Percentiles rank a stretch among this genome's conserved stretches.
Evolutionary conservation across 2,113 vertebrate species (phyloP).

Genomic region (Columba livia): DNA sequence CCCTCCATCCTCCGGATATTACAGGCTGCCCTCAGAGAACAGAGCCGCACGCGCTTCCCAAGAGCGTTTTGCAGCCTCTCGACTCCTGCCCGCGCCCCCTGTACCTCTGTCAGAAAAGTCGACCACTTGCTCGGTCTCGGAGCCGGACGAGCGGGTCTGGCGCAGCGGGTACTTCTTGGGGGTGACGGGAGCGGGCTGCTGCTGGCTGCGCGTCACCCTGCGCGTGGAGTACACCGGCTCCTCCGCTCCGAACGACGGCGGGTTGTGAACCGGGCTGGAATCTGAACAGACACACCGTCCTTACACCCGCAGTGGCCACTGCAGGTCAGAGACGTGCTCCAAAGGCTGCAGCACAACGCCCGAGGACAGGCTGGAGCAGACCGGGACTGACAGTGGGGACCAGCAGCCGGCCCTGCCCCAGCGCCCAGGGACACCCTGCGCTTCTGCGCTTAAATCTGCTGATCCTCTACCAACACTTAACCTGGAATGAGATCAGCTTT

Average conservation of each 20-base stretch:
- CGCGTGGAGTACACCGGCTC: constrained; percentile 87
- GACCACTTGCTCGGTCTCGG: constrained; percentile 88
- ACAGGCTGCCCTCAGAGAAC: background rate
- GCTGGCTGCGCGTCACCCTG: constrained; percentile 93
- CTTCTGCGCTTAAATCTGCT: background rate
- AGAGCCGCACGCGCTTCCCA: background rate
- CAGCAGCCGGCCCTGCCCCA: background rate
- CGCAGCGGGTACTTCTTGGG: constrained; percentile 93
- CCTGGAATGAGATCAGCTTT: background rate
- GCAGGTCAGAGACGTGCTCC: background rate
- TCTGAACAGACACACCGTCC: constrained; percentile 58
- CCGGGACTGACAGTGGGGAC: too few relatives aligned
- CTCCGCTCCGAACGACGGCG: constrained; percentile 79
- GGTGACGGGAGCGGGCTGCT: constrained; percentile 85
- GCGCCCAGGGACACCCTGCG: rapidly evolving
- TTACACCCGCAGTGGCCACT: background rate
- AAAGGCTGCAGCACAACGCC: background rate
- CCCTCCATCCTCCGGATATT: background rate
- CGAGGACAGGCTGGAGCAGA: background rate
- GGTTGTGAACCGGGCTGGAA: constrained; percentile 83
- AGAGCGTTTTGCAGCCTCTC: background rate
- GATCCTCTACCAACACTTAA: background rate
- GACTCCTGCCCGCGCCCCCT: background rate
- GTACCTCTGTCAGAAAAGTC: constrained; percentile 88
- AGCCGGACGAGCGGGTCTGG: constrained; percentile 91